Conservation (phyloP, 2,888 invertebrate species). For the Geophilus truncorum region DNA sequence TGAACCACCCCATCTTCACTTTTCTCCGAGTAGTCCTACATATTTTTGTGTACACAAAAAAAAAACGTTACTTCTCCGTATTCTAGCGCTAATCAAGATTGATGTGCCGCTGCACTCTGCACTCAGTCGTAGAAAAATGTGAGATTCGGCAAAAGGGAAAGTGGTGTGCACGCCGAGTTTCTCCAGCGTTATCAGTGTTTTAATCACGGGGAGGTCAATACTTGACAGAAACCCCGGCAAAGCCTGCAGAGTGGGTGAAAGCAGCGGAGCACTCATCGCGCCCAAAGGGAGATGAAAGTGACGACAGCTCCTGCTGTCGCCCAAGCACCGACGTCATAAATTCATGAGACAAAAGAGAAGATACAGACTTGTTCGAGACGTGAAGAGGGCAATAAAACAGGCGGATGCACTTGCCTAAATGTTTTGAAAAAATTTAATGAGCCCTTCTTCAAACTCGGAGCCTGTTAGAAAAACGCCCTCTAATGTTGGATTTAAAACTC, state of each 20-base stretch:
- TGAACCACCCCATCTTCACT: background rate
- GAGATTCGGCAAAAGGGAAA: no score
- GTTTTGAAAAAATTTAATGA: no score
- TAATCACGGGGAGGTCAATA: background rate
- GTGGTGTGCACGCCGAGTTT: background rate
- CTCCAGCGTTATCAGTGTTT: background rate
- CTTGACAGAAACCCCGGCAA: background rate
- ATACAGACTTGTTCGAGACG: background rate
- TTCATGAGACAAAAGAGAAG: background rate
- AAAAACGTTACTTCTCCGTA: no score
- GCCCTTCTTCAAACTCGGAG: no score
- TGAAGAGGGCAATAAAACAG: background rate
- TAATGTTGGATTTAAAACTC: no score
- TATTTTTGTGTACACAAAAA: no score
- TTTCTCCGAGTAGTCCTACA: no score
- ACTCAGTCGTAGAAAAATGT: no score
- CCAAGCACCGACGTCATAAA: background rate
- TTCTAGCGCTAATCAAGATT: background rate
- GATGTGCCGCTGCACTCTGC: background rate
- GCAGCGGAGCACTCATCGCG: background rate
- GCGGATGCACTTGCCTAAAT: background rate
- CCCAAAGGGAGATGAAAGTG: background rate
- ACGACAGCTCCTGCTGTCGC: background rate
- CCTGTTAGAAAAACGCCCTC: no score
- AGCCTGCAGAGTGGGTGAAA: background rate